Percentiles rank a stretch among this genome's conserved stretches.
Conservation (phyloP, 2,797 vertebrate species). For the Tragelaphus eurycerus region DNA sequence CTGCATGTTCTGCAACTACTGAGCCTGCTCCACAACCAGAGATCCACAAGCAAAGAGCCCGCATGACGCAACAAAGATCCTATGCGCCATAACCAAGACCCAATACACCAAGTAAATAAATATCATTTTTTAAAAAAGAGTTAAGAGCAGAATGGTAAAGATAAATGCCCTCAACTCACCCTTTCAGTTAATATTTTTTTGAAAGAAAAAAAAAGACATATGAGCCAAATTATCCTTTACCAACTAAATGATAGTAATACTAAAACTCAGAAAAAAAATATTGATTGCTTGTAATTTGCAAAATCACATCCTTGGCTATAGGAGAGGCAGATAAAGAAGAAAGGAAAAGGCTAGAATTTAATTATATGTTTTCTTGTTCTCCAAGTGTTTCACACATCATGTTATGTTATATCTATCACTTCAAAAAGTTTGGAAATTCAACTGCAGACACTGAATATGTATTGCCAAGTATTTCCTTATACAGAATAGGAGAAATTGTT, state of each 20-base stretch:
- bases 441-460: not conserved
- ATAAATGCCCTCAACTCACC: not conserved
- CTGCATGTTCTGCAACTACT: not conserved
- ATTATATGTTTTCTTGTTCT: not conserved
- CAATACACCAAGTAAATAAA: not conserved
- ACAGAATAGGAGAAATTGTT: not conserved
- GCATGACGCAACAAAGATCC: not conserved
- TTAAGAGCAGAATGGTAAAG: not conserved
- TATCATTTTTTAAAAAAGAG: not conserved
- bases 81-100: accelerated
- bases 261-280: not conserved
- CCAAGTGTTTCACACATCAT: not conserved
- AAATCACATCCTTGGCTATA: not conserved
- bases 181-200: not conserved
- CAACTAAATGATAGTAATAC: not conserved
- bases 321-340: not conserved
- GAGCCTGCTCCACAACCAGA: not conserved
- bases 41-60: not conserved
- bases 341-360: not conserved
- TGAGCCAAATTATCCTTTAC: not conserved
- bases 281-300: not conserved
- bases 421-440: not conserved
- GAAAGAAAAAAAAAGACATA: not conserved
- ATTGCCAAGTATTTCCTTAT: not conserved
- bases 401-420: not conserved